A percentile compares a stretch with the other conserved stretches of the same genome.
Conservation (phyloP, 2,113 vertebrate species). For the Erythrocercus mccallii region DNA sequence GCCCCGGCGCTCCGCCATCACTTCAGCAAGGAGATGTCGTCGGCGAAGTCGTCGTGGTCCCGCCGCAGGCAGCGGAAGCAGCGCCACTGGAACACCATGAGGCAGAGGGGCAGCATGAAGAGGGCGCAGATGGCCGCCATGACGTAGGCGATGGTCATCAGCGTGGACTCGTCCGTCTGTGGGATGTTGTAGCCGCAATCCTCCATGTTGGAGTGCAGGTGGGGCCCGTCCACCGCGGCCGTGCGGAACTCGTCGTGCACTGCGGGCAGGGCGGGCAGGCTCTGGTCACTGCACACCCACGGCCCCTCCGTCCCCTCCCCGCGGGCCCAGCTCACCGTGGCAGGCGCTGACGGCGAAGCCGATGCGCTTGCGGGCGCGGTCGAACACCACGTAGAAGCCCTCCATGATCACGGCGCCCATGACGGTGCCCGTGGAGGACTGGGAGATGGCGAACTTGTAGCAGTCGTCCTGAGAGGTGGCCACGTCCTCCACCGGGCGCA, state of each 20-base stretch:
- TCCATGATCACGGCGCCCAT: conserved; percentile 99
- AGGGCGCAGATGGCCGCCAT: conserved; percentile 98
- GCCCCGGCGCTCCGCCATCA: conserved; percentile 50
- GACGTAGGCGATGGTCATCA: conserved; percentile 98
- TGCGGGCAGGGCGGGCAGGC: background rate
- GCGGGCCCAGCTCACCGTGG: conserved; percentile 79
- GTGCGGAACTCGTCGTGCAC: conserved; percentile 93
- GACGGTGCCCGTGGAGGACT: conserved; percentile 94
- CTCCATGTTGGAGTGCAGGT: conserved; percentile 85
- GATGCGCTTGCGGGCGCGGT: conserved; percentile 88
- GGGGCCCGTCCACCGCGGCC: conserved; percentile 88
- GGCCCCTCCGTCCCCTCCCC: accelerated
- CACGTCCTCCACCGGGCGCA: conserved; percentile 93
- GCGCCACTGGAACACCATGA: conserved; percentile 99
- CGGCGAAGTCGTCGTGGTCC: conserved; percentile 86
- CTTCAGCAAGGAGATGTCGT: conserved; percentile 95
- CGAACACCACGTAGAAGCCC: conserved; percentile 96
- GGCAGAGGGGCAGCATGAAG: conserved; percentile 97
- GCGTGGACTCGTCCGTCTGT: conserved; percentile 96
- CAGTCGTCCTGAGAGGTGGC: conserved; percentile 95
- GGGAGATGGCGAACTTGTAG: conserved; percentile 97
- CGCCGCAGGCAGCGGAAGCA: conserved; percentile 89
- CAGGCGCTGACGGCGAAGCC: conserved; percentile 96
- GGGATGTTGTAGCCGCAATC: conserved; percentile 99
- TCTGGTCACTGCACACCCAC: accelerated